phyloP scores from a whole-genome alignment of 2,797 vertebrate genomes.

The Lutjanus campechanus region DNA sequence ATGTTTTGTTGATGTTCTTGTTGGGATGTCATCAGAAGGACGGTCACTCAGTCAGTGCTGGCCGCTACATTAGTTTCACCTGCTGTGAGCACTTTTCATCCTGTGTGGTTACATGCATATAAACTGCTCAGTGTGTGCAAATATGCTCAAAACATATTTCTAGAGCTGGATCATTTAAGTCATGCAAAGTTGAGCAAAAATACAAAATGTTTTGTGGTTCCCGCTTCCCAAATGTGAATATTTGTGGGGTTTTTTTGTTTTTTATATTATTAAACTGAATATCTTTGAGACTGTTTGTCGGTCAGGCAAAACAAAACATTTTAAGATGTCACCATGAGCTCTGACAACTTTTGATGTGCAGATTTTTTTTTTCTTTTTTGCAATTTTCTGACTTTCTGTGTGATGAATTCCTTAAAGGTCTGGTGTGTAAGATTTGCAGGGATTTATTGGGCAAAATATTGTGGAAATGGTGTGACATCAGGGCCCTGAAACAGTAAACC shows the following conservation, averaged over 20 bases:
- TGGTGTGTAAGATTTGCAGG: no score
- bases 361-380: background rate
- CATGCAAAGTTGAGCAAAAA: background rate
- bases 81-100: constrained; percentile 36
- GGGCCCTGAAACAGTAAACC: no score
- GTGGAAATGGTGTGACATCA: no score
- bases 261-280: background rate
- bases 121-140: background rate
- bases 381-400: background rate
- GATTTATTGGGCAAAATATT: no score
- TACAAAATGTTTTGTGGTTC: background rate
- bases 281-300: background rate
- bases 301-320: background rate
- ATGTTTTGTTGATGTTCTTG: constrained; percentile 35
- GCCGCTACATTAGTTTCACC: constrained; percentile 28
- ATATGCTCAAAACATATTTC: background rate
- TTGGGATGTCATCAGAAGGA: constrained; percentile 44
- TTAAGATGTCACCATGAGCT: no score
- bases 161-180: background rate
- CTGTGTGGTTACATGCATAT: background rate
- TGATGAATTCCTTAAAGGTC: background rate
- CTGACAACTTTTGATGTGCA: background rate
- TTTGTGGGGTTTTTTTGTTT: background rate
- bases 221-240: constrained; percentile 1
- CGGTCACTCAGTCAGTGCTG: constrained; percentile 15